Evolutionary conservation across 1,140 invertebrate species (phyloP).

Genomic region (Temnothorax curvispinosus): DNA sequence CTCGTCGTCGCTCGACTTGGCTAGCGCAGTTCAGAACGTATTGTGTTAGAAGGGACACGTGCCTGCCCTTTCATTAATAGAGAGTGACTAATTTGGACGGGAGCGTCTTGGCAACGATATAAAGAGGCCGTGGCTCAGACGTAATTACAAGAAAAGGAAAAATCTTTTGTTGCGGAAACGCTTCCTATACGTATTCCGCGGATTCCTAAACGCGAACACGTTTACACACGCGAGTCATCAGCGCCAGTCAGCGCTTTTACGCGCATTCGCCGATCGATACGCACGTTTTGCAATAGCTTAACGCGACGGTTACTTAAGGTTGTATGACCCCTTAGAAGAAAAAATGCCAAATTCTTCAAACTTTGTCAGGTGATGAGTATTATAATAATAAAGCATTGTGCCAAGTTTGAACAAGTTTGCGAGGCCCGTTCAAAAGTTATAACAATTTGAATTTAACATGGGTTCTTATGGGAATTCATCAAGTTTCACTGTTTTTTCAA

Average conservation of each 20-base stretch:
- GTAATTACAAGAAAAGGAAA: slow-evolving; percentile 7
- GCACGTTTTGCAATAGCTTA: neutral
- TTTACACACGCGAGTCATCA: neutral
- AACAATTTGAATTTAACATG: too few relatives aligned
- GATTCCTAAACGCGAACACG: neutral
- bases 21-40: slow-evolving; percentile 41
- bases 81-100: slow-evolving; percentile 35
- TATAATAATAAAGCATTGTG: too few relatives aligned
- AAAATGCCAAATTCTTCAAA: too few relatives aligned
- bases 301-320: slow-evolving; percentile 8
- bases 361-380: too few relatives aligned
- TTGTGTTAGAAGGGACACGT: slow-evolving; percentile 51
- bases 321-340: too few relatives aligned
- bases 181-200: too few relatives aligned
- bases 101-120: slow-evolving; percentile 30
- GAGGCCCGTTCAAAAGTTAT: too few relatives aligned
- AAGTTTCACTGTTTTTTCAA: too few relatives aligned
- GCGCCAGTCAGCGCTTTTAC: neutral
- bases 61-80: slow-evolving; percentile 51
- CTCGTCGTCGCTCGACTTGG: slow-evolving; percentile 45
- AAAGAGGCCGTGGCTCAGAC: neutral
- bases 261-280: slow-evolving; percentile 7
- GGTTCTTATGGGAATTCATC: too few relatives aligned
- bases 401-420: too few relatives aligned
- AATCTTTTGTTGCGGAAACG: neutral